Conservation (phyloP, 2,113 vertebrate species). For the Oncorhynchus kisutch region DNA sequence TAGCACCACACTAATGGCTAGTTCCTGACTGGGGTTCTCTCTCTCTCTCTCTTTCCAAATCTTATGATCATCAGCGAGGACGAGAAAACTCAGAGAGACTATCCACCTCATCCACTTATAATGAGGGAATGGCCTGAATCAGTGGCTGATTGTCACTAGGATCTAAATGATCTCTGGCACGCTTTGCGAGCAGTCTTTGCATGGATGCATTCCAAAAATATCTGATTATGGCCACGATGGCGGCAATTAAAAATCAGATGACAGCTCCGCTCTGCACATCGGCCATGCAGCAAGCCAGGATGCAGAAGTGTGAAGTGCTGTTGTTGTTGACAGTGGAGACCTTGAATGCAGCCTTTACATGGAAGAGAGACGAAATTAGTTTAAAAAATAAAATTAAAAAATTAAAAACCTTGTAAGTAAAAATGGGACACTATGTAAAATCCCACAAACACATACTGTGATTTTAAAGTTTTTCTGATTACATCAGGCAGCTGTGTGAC, state of each 20-base stretch:
- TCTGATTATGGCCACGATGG: constrained; percentile 33
- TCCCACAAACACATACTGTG: neutral
- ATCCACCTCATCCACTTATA: no score
- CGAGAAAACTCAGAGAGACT: no score
- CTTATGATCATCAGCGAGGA: no score
- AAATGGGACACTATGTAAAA: neutral
- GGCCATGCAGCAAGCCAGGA: constrained; percentile 1
- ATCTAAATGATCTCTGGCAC: no score
- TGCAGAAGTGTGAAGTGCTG: neutral
- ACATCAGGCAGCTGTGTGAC: neutral
- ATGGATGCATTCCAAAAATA: constrained; percentile 32
- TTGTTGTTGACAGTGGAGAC: neutral
- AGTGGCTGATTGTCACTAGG: no score
- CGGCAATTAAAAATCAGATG: constrained; percentile 48
- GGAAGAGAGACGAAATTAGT: neutral
- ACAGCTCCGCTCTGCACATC: constrained; percentile 19
- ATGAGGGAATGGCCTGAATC: no score
- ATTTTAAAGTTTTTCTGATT: neutral
- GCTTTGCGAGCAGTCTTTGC: no score
- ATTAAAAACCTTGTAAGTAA: no score
- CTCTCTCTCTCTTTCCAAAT: no score
- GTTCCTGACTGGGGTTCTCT: no score
- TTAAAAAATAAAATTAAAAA: no score
- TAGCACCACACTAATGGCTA: neutral
- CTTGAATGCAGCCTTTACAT: neutral